phyloP scores from a whole-genome alignment of 2,888 invertebrate species.

The Anoplius nigerrimus region DNA sequence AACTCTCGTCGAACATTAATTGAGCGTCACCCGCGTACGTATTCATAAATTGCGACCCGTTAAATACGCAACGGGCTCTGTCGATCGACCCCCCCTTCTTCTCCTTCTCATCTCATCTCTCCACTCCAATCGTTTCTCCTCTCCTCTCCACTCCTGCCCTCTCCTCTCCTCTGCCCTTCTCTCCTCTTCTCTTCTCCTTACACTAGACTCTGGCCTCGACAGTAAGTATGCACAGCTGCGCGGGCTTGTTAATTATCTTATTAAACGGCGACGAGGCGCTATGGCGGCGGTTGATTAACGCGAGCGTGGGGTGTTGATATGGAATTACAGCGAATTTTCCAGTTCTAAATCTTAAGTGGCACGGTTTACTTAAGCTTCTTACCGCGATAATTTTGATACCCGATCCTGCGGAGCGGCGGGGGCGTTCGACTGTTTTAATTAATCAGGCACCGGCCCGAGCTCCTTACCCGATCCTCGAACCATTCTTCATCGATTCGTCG shows the following conservation, averaged over 20 bases:
- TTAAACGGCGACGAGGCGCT: conserved; percentile 39
- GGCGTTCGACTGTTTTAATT: too few species aligned
- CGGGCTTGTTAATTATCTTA: conserved; percentile 42
- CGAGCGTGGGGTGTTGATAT: conserved; percentile 1
- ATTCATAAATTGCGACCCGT: conserved; percentile 19
- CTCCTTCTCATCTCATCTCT: not conserved
- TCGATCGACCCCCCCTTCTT: not conserved
- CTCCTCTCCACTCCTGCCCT: not conserved
- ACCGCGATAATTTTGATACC: conserved; percentile 16
- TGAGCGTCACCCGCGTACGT: conserved; percentile 18
- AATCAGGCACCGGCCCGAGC: too few species aligned
- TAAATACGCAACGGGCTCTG: conserved; percentile 19
- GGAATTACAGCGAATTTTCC: conserved; percentile 25
- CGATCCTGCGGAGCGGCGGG: conserved; percentile 7
- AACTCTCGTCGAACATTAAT: conserved; percentile 49
- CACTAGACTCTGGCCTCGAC: not conserved
- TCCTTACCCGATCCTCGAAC: too few species aligned
- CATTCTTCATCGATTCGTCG: too few species aligned
- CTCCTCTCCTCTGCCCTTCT: not conserved
- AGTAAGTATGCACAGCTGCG: conserved; percentile 15
- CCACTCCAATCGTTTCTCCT: not conserved
- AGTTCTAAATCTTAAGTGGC: not conserved
- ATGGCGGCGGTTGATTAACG: conserved; percentile 20
- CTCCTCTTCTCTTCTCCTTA: too few species aligned
- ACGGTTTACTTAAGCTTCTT: conserved; percentile 10